A percentile compares a stretch with the other conserved stretches of the same genome.
phyloP scores from a whole-genome alignment of 2,797 vertebrate species.

The Acridotheres tristis region DNA sequence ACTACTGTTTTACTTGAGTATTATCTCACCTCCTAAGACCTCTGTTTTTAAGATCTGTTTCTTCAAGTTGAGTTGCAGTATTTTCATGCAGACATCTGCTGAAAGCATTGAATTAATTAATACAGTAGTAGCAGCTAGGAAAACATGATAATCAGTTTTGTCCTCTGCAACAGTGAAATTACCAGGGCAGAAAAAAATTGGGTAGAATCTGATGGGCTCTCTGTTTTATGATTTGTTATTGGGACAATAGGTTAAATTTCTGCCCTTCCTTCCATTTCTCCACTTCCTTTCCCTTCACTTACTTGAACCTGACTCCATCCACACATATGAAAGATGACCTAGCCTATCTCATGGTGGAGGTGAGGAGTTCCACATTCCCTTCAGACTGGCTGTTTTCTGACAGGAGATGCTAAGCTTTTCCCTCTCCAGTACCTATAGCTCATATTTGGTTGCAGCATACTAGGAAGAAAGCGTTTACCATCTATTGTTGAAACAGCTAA shows the following conservation, averaged over 20 bases:
- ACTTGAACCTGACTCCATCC: background rate
- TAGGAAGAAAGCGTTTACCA: background rate
- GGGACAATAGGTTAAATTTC: background rate
- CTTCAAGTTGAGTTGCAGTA: constrained; percentile 10
- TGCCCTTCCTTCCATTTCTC: background rate
- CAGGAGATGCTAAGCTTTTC: background rate
- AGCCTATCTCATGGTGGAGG: background rate
- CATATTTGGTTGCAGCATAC: background rate
- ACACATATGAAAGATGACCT: fast-evolving
- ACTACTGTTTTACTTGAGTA: constrained; percentile 51
- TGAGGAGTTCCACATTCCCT: background rate
- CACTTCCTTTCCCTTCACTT: background rate
- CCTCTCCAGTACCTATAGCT: background rate
- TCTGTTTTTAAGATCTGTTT: constrained; percentile 44
- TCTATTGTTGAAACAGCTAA: constrained; percentile 25
- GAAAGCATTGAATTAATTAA: constrained; percentile 66
- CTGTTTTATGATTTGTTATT: background rate
- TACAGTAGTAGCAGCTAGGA: constrained; percentile 39
- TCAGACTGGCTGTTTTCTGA: background rate
- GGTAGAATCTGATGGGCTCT: background rate
- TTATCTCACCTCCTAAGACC: constrained; percentile 54
- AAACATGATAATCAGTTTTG: constrained; percentile 54
- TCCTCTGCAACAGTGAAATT: constrained; percentile 36
- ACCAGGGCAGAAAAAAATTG: background rate
- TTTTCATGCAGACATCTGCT: constrained; percentile 61